phyloP scores from a whole-genome alignment of 2,797 vertebrate genomes.

The Poliocrania exsul region DNA sequence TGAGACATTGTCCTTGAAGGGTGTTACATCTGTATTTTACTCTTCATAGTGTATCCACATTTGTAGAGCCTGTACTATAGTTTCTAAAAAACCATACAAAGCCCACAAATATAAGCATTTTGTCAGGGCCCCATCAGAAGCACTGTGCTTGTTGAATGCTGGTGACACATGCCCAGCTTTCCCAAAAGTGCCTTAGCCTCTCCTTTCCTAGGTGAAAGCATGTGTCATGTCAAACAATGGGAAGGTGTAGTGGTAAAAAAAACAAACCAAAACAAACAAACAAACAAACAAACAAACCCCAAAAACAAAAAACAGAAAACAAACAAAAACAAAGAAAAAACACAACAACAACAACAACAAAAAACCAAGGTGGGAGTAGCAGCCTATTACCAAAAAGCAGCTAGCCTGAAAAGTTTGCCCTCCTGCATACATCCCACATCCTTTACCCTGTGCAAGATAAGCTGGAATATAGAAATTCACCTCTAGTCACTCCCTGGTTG shows the following conservation, averaged over 20 bases:
- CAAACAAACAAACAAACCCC: too few species aligned
- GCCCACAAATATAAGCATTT: background rate
- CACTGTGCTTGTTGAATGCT: background rate
- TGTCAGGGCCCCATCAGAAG: background rate
- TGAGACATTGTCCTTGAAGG: background rate
- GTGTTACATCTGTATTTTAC: background rate
- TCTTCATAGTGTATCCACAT: background rate
- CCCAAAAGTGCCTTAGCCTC: background rate
- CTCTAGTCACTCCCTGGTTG: background rate
- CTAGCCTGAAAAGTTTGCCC: background rate
- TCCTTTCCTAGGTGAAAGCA: background rate
- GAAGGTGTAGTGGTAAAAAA: background rate
- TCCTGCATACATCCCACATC: accelerated
- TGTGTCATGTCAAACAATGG: background rate
- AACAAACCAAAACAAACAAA: background rate
- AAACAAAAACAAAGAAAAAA: too few species aligned
- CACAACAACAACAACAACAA: too few species aligned
- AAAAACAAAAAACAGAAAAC: too few species aligned
- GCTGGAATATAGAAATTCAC: background rate
- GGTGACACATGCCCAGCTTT: background rate
- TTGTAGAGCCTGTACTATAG: background rate
- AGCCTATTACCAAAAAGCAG: background rate
- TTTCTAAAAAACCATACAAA: background rate
- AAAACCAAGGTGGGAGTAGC: background rate
- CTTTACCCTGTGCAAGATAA: background rate